These are phyloP conservation scores for Sebastes kiyomatsui DNA, from an alignment of 2,797 vertebrate species.

Conservation along the genomic window DNA sequence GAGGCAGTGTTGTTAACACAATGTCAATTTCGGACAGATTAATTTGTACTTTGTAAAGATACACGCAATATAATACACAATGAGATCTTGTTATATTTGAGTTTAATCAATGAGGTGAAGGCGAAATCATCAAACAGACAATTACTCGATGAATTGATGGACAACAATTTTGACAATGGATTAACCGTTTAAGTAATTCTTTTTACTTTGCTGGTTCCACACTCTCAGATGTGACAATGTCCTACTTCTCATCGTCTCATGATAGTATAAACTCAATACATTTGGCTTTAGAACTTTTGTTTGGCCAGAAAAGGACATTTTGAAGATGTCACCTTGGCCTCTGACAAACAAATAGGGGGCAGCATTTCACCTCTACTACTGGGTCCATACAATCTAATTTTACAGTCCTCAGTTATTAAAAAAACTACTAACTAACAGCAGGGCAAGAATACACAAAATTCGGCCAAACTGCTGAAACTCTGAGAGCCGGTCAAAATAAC, in stretches of 20 bases:
- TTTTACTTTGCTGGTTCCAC: neutral
- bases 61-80: neutral
- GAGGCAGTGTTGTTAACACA: neutral
- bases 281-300: neutral
- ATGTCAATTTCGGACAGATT: neutral
- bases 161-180: neutral
- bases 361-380: too few species aligned
- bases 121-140: neutral
- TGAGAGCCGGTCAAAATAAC: too few species aligned
- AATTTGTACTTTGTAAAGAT: neutral
- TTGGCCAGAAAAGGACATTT: neutral
- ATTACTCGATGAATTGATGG: neutral
- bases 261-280: neutral
- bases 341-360: too few species aligned
- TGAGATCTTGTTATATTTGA: neutral
- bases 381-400: too few species aligned
- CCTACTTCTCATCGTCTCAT: neutral
- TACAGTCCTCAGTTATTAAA: too few species aligned
- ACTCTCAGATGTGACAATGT: neutral
- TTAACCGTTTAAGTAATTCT: fast-evolving
- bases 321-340: neutral
- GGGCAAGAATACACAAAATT: too few species aligned
- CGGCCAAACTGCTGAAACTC: too few species aligned
- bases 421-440: too few species aligned
- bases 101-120: neutral